These are phyloP conservation scores for Arvicola amphibius DNA, from an alignment of 2,797 vertebrate species.

Conservation along the genomic window DNA sequence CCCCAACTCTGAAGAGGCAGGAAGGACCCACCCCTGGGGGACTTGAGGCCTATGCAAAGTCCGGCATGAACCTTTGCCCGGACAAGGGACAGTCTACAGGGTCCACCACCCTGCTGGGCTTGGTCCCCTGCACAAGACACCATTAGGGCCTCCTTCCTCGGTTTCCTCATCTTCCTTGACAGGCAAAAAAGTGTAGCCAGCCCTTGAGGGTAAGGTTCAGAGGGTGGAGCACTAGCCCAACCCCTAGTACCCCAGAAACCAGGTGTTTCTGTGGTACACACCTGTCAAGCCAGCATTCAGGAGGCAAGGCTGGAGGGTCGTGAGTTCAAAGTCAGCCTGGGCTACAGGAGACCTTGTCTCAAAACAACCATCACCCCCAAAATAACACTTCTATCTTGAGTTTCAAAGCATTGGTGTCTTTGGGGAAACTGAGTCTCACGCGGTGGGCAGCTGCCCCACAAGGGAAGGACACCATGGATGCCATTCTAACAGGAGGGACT, in stretches of 20 bases:
- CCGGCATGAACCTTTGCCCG: neutral
- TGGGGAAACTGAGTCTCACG: neutral
- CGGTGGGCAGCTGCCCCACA: neutral
- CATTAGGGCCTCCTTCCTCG: neutral
- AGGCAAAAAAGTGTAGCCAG: too few species aligned
- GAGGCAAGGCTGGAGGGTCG: neutral
- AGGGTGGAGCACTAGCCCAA: neutral
- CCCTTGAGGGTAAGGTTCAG: neutral
- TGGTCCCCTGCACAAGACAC: neutral
- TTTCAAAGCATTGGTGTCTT: rapidly evolving
- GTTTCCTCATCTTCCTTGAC: neutral
- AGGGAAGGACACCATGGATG: too few species aligned
- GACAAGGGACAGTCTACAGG: neutral
- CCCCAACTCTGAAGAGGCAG: neutral
- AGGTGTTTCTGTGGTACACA: neutral
- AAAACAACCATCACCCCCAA: neutral
- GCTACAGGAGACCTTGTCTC: neutral
- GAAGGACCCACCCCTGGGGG: too few species aligned
- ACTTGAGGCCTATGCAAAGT: too few species aligned
- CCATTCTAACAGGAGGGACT: neutral
- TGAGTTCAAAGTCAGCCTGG: neutral
- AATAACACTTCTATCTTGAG: neutral
- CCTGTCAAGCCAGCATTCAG: too few species aligned
- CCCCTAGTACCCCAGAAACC: neutral
- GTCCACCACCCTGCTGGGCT: neutral